Conservation (phyloP, 2,113 vertebrate species). For the Craseonycteris thonglongyai region DNA sequence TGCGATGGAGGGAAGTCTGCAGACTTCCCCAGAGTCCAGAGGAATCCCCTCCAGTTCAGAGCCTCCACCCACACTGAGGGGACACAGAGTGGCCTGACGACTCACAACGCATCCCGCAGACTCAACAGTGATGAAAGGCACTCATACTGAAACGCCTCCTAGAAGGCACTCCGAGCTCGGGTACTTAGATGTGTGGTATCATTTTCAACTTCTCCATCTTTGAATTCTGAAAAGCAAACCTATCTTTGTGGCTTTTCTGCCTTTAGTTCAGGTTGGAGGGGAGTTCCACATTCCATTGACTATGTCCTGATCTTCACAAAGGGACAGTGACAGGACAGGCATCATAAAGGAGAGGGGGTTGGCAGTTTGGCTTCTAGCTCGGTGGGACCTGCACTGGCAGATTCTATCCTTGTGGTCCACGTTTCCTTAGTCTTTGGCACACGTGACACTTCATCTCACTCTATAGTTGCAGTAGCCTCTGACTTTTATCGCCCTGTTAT, state of each 20-base stretch:
- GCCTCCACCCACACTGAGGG: background rate
- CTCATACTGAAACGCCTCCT: background rate
- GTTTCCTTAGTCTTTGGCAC: background rate
- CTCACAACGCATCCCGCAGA: background rate
- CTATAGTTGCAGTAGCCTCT: background rate
- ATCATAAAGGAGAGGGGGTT: background rate
- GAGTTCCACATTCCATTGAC: background rate
- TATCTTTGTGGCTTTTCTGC: background rate
- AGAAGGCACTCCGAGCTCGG: background rate
- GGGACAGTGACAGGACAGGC: background rate
- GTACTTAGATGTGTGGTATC: background rate
- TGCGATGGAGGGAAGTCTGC: background rate
- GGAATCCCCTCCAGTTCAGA: background rate
- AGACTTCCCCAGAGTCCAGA: background rate
- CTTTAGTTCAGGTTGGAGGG: background rate
- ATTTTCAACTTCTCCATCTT: conserved; percentile 12
- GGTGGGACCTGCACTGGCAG: rapidly evolving
- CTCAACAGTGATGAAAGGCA: conserved; percentile 29
- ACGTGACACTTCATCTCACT: background rate
- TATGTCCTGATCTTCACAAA: background rate
- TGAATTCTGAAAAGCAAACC: conserved; percentile 5
- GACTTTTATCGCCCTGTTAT: background rate
- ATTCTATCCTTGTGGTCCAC: background rate
- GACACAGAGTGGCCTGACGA: background rate
- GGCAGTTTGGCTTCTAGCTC: background rate